Evolutionary conservation across 1,140 invertebrate species (phyloP), one percentile per base, ranked within the genome.

Genomic region (Drosophila baimaii): DNA sequence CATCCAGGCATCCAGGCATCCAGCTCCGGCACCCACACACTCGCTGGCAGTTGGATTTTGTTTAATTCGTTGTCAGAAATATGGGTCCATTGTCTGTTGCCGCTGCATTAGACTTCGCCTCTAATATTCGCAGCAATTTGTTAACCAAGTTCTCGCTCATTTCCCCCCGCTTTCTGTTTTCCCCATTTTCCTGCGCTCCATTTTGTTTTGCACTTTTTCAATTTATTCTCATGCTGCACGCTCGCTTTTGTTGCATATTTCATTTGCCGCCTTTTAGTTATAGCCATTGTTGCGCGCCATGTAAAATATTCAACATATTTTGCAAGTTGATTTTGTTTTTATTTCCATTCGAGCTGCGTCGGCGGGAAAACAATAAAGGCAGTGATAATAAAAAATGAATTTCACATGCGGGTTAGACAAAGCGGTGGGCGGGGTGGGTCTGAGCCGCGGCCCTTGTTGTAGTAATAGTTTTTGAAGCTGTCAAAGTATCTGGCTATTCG

Each of bases 291-390:
- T 73, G 70, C 29, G 70, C 63, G 57, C 84, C 59, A 56, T 68
- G 84, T 89, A 76, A 89, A 88, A 88, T 88, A 88, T 88, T 86
- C 84, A 83, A 80, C 80, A 88, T 89, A 88, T 88, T 85, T 89
- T 77, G 72, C 83, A 80, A 89, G 83, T 79, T 80, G 76, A 83
- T 83, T 79, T 83, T 73, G 59, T 79, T 79, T 72, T 55, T 70
- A 62, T 76, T 79, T 79, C 59, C 25, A 52, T 70, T 62, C 39
- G 46, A 63, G 76, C 66, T 33, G 57, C 25, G 61, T 49, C 57
- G 75, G 65, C 77, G 81, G 76, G 56, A 77, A 74, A 68, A 70
- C 33, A 71, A 71, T 70, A 71, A 71, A 27, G 82, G 76, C 71
- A 79, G 79, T 83, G 83, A 78, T 89, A 83, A 88, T 88, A 88